Percentiles rank a stretch among this genome's conserved stretches.
These are phyloP conservation scores for Chaetodon auriga DNA, from an alignment of 2,113 vertebrate species.

Conservation along the genomic window DNA sequence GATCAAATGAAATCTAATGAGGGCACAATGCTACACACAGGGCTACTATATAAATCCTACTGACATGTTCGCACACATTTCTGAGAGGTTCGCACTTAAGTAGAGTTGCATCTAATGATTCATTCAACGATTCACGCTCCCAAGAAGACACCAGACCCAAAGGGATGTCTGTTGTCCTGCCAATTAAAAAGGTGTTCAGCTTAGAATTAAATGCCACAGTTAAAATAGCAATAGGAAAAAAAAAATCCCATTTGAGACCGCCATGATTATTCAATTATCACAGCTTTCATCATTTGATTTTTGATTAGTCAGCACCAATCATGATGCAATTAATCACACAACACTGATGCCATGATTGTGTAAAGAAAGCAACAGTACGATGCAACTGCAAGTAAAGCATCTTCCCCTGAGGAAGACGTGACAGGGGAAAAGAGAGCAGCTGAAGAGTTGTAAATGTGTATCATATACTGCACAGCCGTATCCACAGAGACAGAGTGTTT, in stretches of 20 bases:
- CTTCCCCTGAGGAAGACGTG: conserved; percentile 23
- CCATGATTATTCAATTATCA: conserved; percentile 3
- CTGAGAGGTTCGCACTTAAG: conserved; percentile 11
- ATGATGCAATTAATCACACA: conserved; percentile 10
- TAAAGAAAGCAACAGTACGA: neutral
- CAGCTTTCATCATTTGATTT: neutral
- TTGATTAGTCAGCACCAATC: conserved; percentile 14
- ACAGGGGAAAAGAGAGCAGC: conserved; percentile 4
- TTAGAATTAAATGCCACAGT: neutral
- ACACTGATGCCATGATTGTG: neutral
- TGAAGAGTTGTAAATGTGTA: conserved; percentile 2
- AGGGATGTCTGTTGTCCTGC: conserved; percentile 2
- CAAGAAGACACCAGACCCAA: conserved; percentile 28
- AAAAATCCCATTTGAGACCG: neutral
- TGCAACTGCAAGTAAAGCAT: neutral
- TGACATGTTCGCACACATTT: conserved; percentile 23
- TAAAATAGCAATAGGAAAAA: neutral
- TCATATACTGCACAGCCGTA: neutral
- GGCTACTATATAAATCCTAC: conserved; percentile 13
- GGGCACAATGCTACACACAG: conserved; percentile 20
- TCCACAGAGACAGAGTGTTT: conserved; percentile 6
- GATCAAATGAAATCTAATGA: conserved; percentile 27
- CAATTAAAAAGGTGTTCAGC: conserved; percentile 8
- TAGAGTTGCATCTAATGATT: conserved; percentile 35
- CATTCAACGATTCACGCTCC: conserved; percentile 27